These are phyloP conservation scores for Ypsolopha sequella DNA, from an alignment of 2,888 invertebrate species.

Conservation along the genomic window DNA sequence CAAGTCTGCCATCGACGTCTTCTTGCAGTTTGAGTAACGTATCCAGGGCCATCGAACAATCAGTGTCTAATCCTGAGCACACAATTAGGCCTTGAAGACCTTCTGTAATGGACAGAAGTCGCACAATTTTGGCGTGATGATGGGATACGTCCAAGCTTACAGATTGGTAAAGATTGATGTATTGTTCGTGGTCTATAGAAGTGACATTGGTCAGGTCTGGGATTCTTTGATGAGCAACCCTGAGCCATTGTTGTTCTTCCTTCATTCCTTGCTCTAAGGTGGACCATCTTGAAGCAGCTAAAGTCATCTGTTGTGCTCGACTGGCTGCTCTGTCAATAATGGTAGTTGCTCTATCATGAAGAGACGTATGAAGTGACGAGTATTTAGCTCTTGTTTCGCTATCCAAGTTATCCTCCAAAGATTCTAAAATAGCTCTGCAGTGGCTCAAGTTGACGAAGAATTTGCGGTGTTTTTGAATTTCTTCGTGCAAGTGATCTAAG, in stretches of 20 bases:
- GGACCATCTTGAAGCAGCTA: constrained; percentile 89
- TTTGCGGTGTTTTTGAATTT: constrained; percentile 90
- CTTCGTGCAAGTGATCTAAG: constrained; percentile 86
- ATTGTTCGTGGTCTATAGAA: constrained; percentile 87
- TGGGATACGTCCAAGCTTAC: constrained; percentile 83
- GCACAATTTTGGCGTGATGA: constrained; percentile 82
- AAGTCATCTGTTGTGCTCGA: constrained; percentile 85
- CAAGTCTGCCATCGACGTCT: constrained; percentile 79
- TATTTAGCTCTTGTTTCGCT: constrained; percentile 81
- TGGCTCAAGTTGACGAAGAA: constrained; percentile 91
- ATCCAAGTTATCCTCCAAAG: constrained; percentile 86
- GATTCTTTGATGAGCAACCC: constrained; percentile 85
- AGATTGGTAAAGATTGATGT: constrained; percentile 85
- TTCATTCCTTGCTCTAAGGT: constrained; percentile 84
- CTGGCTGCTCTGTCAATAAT: constrained; percentile 86
- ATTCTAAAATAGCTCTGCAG: constrained; percentile 88
- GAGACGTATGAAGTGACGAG: constrained; percentile 78
- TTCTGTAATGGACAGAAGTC: constrained; percentile 79
- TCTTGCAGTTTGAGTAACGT: constrained; percentile 81
- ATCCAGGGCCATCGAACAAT: constrained; percentile 79
- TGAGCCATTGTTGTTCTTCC: constrained; percentile 86
- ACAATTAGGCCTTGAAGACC: constrained; percentile 80
- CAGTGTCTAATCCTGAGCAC: constrained; percentile 80
- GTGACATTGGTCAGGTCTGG: constrained; percentile 86
- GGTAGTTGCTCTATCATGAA: constrained; percentile 81